These are phyloP conservation scores for Zhuqinia jingwanae DNA, from an alignment of 2,888 invertebrate species.

Conservation along the genomic window DNA sequence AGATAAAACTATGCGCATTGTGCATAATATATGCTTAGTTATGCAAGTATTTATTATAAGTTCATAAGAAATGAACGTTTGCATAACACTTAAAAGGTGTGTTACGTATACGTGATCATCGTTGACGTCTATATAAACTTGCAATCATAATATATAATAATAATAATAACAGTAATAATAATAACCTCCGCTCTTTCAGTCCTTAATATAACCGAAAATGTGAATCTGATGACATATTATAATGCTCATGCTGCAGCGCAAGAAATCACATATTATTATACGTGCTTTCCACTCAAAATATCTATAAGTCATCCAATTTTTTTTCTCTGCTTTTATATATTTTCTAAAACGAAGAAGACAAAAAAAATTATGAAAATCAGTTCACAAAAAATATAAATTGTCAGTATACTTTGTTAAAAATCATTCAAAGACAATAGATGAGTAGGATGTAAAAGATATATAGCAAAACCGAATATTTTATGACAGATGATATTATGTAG, in stretches of 20 bases:
- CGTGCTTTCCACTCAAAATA: constrained; percentile 23
- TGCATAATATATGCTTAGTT: not conserved
- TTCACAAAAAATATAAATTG: too few relatives aligned
- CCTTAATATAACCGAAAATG: not conserved
- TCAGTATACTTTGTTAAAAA: too few relatives aligned
- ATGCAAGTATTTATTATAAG: constrained; percentile 5
- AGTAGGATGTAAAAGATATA: too few relatives aligned
- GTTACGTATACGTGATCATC: not conserved
- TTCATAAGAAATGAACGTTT: too few relatives aligned
- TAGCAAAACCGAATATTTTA: constrained; percentile 68
- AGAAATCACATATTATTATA: too few relatives aligned
- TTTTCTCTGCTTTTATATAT: too few relatives aligned
- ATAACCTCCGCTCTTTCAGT: not conserved
- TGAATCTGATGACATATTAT: not conserved
- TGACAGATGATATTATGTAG: constrained; percentile 60
- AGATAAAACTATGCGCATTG: not conserved
- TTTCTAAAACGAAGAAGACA: too few relatives aligned
- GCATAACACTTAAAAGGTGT: too few relatives aligned
- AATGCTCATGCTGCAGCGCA: not conserved
- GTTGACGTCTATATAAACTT: not conserved
- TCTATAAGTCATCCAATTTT: too few relatives aligned
- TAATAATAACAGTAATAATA: not conserved
- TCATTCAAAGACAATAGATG: too few relatives aligned
- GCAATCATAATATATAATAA: not conserved
- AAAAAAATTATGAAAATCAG: too few relatives aligned